These are phyloP conservation scores for Diaprepes abbreviatus DNA, from an alignment of 2,888 invertebrate species.

Conservation along the genomic window DNA sequence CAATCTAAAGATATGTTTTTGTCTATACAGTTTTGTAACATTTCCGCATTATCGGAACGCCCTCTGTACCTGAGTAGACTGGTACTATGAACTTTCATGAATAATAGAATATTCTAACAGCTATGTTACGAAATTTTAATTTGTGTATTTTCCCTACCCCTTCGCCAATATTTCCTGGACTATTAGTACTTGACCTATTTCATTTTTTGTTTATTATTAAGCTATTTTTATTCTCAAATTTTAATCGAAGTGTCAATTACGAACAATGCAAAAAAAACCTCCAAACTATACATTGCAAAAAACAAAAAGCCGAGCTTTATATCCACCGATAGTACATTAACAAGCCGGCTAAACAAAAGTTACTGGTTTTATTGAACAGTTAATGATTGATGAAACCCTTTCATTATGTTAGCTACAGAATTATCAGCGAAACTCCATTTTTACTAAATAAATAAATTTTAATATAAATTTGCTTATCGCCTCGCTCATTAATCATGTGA, in stretches of 20 bases:
- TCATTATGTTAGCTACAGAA: slow-evolving; percentile 32
- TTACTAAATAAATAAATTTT: slow-evolving; percentile 45
- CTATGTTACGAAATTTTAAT: too few species aligned
- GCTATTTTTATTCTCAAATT: not conserved
- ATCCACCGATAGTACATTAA: slow-evolving; percentile 25
- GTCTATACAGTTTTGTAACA: too few species aligned
- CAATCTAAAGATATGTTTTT: too few species aligned
- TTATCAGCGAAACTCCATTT: slow-evolving; percentile 33
- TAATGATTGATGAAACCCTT: slow-evolving; percentile 39
- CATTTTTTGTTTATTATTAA: not conserved
- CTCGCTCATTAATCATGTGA: slow-evolving; percentile 36
- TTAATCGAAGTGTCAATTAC: slow-evolving; percentile 2
- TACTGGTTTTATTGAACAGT: slow-evolving; percentile 35
- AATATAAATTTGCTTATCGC: slow-evolving; percentile 36
- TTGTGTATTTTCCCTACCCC: too few species aligned
- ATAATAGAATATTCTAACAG: too few species aligned
- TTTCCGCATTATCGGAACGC: too few species aligned
- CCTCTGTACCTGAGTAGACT: too few species aligned
- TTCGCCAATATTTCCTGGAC: too few species aligned
- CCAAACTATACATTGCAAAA: not conserved
- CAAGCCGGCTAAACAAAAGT: slow-evolving; percentile 36
- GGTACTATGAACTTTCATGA: too few species aligned
- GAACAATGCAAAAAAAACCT: not conserved
- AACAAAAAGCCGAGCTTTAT: not conserved
- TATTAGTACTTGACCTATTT: too few species aligned